Base-by-base conservation (phyloP, 1,140 invertebrate genomes). In the Sipha flava region DNA sequence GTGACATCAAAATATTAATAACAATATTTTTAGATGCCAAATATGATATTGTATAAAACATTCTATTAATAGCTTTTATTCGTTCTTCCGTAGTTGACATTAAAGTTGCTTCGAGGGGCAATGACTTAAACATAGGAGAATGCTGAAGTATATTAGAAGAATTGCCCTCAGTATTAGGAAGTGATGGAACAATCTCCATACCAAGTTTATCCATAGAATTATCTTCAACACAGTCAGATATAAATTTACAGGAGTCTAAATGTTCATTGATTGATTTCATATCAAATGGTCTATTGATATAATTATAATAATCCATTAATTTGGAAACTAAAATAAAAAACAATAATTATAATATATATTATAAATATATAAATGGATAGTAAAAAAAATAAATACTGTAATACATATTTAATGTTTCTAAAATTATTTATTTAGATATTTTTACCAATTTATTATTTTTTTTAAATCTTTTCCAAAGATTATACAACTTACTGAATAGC, bases 11-110 rank as follows among this genome's bases (percentile, higher is more conserved):
- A 37, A 54, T 59, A 43, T 77, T 59, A 10, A 77, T 29, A 12
- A 77, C 52, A 77, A 77, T 77, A 77, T 43, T 77, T 77, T 16
- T 77, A 57, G 73, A 77, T 77, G 16, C 73, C 29, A 77, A 57
- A 43, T 77, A n/a, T 77, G 34, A 77, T 18, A 77, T 77, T 7
- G 73, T 77, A 57, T 26, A 26, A 43, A 59, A 57, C 21, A 57
- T 21, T 77, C 52, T 34, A 77, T 59, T 59, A 59, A 77, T 77
- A 57, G 52, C 31, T 59, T 57, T 77, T 49, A 5, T 40, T 7
- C 73, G 73, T 40, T 77, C 73, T 59, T 77, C 73, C 18, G 73
- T 4, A 43, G 29, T 21, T 52, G 73, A 59, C 52, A 77, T 77
- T 40, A 77, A 77, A 43, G 73, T 37, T 3, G 52, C 73, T 57